Base-by-base conservation (phyloP, 2,113 vertebrate species). In the Megalops atlanticus region DNA sequence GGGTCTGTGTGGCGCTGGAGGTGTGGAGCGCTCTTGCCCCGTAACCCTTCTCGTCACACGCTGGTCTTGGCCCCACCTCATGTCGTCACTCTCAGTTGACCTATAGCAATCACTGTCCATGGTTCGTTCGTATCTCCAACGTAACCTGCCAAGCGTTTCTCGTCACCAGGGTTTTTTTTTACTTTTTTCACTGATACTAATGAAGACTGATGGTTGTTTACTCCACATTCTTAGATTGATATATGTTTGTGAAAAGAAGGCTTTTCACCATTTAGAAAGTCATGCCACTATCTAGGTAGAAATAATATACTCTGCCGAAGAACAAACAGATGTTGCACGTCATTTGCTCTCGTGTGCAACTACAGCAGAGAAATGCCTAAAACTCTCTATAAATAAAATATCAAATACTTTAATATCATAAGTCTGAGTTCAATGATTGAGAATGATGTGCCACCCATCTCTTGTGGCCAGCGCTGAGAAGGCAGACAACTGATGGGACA, bases 231-330 rank as follows among this genome's bases (percentile, higher is more conserved):
- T 77, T n/a, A 58, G 71, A 77, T 12, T 64, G 40, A 69, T 78
- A 69, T 69, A 58, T 78, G 31, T 33, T 78, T 40, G 38, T 80
- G 54, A 71, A 49, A 79, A 72, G 5, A 43, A 74, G 70, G 69
- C 45, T 33, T 72, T 79, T 76, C 15, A 10, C 24, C 35, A 54
- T 43, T 52, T 72, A 52, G 16, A 76, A 64, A 81, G 15, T 73
- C 69, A 84, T 81, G 81, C 39, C 40, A 58, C 39, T 64, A 31
- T 45, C 54, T 80, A 80, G 49, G 69, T 80, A 81, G 76, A 84
- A 81, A 80, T 77, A 45, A 79, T 73, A 39, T 36, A 80, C 72
- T 69, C 72, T 81, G 76, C 36, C 15, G 54, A 78, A 38, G 36
- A 79, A 74, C 45, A 72, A 80, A 81, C 35, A 54, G 36, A 78